Conservation (phyloP, 2,888 invertebrate genomes). For the Phrixothrix hirtus region DNA sequence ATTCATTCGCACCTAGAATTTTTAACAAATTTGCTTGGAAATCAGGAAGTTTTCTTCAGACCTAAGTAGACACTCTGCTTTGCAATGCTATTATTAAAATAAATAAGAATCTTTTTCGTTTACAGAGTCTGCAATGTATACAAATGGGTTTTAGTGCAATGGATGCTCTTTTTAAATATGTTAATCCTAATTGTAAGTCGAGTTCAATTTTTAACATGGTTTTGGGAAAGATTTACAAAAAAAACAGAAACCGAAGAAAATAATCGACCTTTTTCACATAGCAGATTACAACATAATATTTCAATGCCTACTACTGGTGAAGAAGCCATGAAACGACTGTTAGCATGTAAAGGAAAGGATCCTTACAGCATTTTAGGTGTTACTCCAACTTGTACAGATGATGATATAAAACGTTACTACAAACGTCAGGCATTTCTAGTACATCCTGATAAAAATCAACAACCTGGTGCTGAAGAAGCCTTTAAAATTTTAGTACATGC, state of each 20-base stretch:
- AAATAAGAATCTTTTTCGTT: conserved; percentile 6
- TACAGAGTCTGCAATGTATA: conserved; percentile 47
- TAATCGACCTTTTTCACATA: conserved; percentile 55
- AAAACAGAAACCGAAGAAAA: conserved; percentile 55
- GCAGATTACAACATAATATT: conserved; percentile 71
- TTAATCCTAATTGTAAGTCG: conserved; percentile 43
- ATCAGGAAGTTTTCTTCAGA: no score
- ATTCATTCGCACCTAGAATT: no score
- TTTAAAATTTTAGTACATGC: conserved; percentile 95
- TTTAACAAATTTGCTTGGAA: no score
- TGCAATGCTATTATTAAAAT: no score
- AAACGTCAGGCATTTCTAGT: conserved; percentile 91
- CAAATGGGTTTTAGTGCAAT: conserved; percentile 46
- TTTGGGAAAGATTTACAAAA: conserved; percentile 52
- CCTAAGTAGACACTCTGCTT: no score
- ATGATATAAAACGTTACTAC: conserved; percentile 93
- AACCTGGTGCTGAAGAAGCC: conserved; percentile 94
- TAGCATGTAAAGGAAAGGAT: conserved; percentile 94
- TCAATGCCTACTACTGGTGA: conserved; percentile 87
- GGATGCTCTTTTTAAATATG: conserved; percentile 44
- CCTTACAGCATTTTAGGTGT: conserved; percentile 82
- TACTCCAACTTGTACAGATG: conserved; percentile 83
- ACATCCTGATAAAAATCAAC: conserved; percentile 95
- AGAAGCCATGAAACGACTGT: conserved; percentile 90
- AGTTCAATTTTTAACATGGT: conserved; percentile 49